A percentile compares a stretch with the other conserved stretches of the same genome.
phyloP scores from a whole-genome alignment of 2,888 invertebrate genomes.

The Busseola fusca region DNA sequence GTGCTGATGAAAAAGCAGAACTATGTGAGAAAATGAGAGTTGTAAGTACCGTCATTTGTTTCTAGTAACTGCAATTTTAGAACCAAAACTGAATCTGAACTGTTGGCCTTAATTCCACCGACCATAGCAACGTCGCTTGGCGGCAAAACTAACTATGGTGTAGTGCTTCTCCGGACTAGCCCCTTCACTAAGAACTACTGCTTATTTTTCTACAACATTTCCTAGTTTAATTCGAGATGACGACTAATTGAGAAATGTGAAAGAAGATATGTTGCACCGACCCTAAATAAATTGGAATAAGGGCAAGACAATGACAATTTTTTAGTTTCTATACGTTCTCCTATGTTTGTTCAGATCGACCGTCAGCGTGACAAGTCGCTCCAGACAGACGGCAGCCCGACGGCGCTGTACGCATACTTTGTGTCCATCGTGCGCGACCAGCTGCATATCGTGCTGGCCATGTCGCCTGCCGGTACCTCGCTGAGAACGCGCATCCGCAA shows the following conservation, averaged over 20 bases:
- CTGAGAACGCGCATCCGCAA: constrained; percentile 95
- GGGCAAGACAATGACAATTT: not conserved
- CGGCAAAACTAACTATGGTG: not conserved
- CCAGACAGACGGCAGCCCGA: constrained; percentile 97
- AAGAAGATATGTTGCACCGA: too few species aligned
- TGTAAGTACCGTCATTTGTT: constrained; percentile 68
- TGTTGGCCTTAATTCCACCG: not conserved
- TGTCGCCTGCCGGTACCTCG: constrained; percentile 97
- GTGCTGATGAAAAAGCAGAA: constrained; percentile 95
- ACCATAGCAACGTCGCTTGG: not conserved
- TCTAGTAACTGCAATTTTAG: not conserved
- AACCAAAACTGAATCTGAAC: not conserved
- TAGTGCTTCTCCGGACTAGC: not conserved
- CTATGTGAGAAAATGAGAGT: constrained; percentile 97
- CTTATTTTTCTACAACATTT: not conserved
- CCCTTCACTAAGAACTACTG: not conserved
- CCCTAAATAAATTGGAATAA: not conserved
- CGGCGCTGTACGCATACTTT: constrained; percentile 97
- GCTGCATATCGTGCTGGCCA: constrained; percentile 95
- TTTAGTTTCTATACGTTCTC: not conserved
- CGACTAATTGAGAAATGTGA: not conserved
- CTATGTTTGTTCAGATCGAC: constrained; percentile 90
- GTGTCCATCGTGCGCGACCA: constrained; percentile 96
- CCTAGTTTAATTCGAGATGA: not conserved
- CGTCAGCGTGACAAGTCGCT: constrained; percentile 95